phyloP scores from a whole-genome alignment of 2,113 vertebrate species.

The Clupea harengus region DNA sequence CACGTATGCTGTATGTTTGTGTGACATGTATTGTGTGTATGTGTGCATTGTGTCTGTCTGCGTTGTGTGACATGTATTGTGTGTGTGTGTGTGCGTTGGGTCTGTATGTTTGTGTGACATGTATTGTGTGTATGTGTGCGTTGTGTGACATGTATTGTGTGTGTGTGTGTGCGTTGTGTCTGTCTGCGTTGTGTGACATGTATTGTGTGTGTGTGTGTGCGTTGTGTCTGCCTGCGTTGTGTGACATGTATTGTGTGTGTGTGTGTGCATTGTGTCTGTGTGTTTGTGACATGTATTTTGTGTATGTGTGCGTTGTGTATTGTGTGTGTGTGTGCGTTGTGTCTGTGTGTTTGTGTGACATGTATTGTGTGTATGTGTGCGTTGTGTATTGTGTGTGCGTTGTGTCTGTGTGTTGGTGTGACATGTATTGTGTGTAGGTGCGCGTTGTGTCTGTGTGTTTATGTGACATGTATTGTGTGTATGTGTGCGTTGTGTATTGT shows the following conservation, averaged over 20 bases:
- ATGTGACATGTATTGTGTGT: neutral
- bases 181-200: no score
- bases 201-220: neutral
- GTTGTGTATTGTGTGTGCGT: neutral
- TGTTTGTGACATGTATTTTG: neutral
- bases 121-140: neutral
- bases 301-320: neutral
- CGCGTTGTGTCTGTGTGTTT: neutral
- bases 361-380: neutral
- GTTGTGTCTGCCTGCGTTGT: no score
- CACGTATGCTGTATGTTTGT: neutral
- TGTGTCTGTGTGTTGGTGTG: no score
- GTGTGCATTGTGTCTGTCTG: neutral
- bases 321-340: no score
- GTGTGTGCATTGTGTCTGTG: neutral
- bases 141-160: neutral
- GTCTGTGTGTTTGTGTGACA: neutral
- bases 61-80: neutral
- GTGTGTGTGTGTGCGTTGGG: neutral
- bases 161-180: neutral
- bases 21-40: neutral
- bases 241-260: neutral
- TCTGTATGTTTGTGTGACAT: neutral
- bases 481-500: neutral
- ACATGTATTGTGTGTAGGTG: neutral